Base-by-base conservation (phyloP, 2,888 invertebrate genomes). In the Tetropium fuscum region DNA sequence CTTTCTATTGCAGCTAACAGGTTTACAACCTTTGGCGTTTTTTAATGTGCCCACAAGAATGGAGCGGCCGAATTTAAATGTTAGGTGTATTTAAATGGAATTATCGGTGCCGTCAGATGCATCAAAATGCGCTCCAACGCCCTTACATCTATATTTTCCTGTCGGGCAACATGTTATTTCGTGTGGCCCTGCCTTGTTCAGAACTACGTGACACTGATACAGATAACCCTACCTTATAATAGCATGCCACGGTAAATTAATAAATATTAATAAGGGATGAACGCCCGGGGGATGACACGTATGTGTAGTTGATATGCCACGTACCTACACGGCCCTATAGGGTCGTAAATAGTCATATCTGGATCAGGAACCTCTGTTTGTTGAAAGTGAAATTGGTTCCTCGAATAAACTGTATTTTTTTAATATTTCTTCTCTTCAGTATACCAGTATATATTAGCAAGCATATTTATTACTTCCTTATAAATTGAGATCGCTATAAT, bases 101-200 rank as follows among this genome's bases (percentile, higher is more conserved):
- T 34, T 34, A 34, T 15, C 13, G 8, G 34, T 18, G 11, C 20
- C 22, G 32, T 43, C 58, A 34, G 43, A 8, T 56, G 41, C 48
- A 63, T 65, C 56, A 65, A 55, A 61, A 65, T 65, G 61, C 65
- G 48, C 30, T n/a, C 27, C 55, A 34, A 30, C 41, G 53, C 66
- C 64, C 60, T 61, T 57, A 53, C 63, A 56, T 60, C 56, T 63
- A 60, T 68, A 61, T 66, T 70, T 66, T 61, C 58, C 57, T 48
- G 58, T 58, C 58, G 60, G 68, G 64, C 69, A 65, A 72, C 69
- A 69, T 63, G 66, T 64, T 63, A 66, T 68, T 68, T 66, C 62
- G 71, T 70, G 72, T 71, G 71, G 71, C 71, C 69, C 66, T 34
- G 60, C 70, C 71, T 68, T 70, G 19, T 71, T 66, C 58, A 60